Conservation (phyloP, 2,113 vertebrate species). For the Ancistrus triradiatus region DNA sequence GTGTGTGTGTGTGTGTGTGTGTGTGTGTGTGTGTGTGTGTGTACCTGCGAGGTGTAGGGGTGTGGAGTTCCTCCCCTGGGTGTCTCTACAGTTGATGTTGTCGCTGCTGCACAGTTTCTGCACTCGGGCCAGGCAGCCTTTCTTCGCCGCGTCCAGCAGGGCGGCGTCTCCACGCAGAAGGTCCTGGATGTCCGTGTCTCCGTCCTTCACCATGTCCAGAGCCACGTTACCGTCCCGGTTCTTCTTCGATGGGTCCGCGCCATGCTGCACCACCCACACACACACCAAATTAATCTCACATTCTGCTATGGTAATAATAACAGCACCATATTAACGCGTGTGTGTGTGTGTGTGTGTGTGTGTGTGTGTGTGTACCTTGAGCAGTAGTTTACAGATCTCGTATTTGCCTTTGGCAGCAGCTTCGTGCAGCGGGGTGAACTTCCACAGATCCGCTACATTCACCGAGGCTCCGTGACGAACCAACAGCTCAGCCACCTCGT, state of each 20-base stretch:
- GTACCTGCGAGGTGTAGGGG: constrained; percentile 92
- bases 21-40: neutral
- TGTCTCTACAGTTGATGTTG: constrained; percentile 97
- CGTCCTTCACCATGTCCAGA: constrained; percentile 95
- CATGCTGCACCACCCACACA: constrained; percentile 71
- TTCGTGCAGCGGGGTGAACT: constrained; percentile 96
- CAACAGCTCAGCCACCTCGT: constrained; percentile 92
- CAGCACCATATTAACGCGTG: too few relatives aligned
- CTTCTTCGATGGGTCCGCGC: constrained; percentile 96
- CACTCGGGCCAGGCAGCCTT: constrained; percentile 93
- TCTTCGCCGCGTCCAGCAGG: constrained; percentile 93
- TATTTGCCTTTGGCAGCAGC: constrained; percentile 99
- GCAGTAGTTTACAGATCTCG: constrained; percentile 96
- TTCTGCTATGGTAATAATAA: too few relatives aligned
- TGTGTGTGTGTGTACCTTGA: constrained; percentile 72
- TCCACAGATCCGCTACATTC: constrained; percentile 97
- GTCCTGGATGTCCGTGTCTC: constrained; percentile 98
- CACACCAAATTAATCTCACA: neutral
- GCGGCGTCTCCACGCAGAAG: constrained; percentile 91
- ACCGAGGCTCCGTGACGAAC: constrained; percentile 95
- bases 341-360: constrained; percentile 1
- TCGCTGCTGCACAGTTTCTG: constrained; percentile 95
- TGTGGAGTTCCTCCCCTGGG: constrained; percentile 95
- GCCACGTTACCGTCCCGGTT: constrained; percentile 96
- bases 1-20: constrained; percentile 1